A percentile compares a stretch with the other conserved stretches of the same genome.
phyloP scores from a whole-genome alignment of 2,888 invertebrate genomes.

The Apotomis betuletana region DNA sequence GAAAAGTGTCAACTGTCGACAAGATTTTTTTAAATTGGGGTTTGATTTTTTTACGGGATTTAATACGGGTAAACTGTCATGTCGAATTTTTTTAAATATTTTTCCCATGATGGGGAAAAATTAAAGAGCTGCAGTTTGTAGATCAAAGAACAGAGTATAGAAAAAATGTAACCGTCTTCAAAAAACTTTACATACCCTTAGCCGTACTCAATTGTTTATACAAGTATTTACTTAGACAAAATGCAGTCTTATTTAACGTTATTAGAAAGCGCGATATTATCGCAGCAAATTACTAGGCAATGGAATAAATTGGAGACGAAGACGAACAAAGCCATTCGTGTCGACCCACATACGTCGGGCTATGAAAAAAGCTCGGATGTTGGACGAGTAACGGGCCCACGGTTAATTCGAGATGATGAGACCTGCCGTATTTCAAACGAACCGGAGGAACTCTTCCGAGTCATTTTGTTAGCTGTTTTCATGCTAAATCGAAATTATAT shows the following conservation, averaged over 20 bases:
- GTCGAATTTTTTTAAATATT: too few relatives aligned
- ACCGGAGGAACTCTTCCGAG: slow-evolving; percentile 33
- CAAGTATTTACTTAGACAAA: slow-evolving; percentile 48
- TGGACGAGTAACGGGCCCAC: slow-evolving; percentile 63
- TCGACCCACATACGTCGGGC: slow-evolving; percentile 67
- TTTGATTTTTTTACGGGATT: too few relatives aligned
- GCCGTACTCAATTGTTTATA: slow-evolving; percentile 50
- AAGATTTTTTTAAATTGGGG: too few relatives aligned
- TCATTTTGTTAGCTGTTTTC: slow-evolving; percentile 22
- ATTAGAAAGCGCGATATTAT: slow-evolving; percentile 40
- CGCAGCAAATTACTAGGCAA: slow-evolving; percentile 38
- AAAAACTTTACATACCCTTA: too few relatives aligned
- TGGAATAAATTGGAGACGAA: slow-evolving; percentile 61
- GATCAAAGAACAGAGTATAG: too few relatives aligned
- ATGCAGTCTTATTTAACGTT: slow-evolving; percentile 19
- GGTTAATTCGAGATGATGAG: slow-evolving; percentile 52
- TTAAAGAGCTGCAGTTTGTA: too few relatives aligned
- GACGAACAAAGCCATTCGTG: slow-evolving; percentile 69
- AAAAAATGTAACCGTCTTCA: too few relatives aligned
- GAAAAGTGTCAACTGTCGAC: too few relatives aligned
- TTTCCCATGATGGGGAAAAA: too few relatives aligned
- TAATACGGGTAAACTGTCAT: too few relatives aligned
- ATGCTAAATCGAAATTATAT: not conserved
- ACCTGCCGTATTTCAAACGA: slow-evolving; percentile 25
- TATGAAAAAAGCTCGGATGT: slow-evolving; percentile 62